Percentiles rank a stretch among this genome's conserved stretches.
These are phyloP conservation scores for Eudasyphora cyanicolor DNA, from an alignment of 2,888 invertebrate species.

Conservation along the genomic window DNA sequence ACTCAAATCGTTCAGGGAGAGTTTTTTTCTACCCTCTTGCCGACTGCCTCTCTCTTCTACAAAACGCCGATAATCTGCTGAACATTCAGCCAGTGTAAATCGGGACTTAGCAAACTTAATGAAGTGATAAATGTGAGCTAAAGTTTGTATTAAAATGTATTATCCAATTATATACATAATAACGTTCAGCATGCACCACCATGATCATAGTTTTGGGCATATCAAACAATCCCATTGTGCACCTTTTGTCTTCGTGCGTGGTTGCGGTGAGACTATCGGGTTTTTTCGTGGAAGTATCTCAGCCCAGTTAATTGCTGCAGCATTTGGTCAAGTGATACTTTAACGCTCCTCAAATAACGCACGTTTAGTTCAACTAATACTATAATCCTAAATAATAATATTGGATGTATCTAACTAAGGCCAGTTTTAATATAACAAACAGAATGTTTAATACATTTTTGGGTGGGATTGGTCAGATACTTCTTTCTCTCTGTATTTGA, in stretches of 20 bases:
- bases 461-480: not conserved
- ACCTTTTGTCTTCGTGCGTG: not conserved
- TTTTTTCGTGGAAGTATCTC: not conserved
- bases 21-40: too few relatives aligned
- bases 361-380: conserved; percentile 1
- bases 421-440: not conserved
- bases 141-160: too few relatives aligned
- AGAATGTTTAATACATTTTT: not conserved
- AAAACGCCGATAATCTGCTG: too few relatives aligned
- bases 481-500: not conserved
- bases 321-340: conserved; percentile 11
- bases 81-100: too few relatives aligned
- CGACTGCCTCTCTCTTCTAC: too few relatives aligned
- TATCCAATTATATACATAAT: too few relatives aligned
- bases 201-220: too few relatives aligned
- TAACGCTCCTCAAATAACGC: not conserved
- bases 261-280: not conserved
- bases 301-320: not conserved
- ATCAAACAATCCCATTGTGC: not conserved
- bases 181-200: too few relatives aligned
- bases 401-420: not conserved
- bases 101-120: too few relatives aligned
- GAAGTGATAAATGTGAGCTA: too few relatives aligned
- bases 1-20: too few relatives aligned
- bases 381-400: not conserved